phyloP scores from a whole-genome alignment of 92 coral and sea anemone species.

The Meandrina meandrites region DNA sequence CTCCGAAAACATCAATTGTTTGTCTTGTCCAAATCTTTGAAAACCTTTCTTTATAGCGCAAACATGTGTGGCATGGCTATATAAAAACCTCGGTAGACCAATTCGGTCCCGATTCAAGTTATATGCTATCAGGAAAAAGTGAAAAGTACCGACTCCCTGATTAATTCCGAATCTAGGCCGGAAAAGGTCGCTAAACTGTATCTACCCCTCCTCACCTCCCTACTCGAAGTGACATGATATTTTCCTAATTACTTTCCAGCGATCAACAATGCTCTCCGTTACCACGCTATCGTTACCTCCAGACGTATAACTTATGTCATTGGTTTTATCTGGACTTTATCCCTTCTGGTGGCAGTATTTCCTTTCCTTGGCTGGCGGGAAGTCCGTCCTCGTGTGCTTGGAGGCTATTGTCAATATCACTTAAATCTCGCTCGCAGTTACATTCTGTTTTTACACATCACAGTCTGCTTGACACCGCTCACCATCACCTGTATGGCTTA shows the following conservation, averaged over 20 bases:
- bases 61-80: no score
- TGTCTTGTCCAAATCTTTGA: no score
- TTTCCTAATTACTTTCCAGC: conserved; percentile 44
- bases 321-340: conserved; percentile 66
- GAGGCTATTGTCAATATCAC: conserved; percentile 88
- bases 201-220: no score
- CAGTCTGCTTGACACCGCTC: conserved; percentile 75
- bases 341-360: conserved; percentile 63
- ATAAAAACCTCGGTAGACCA: no score
- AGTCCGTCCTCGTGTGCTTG: conserved; percentile 56
- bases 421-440: conserved; percentile 74
- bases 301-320: conserved; percentile 57
- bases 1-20: no score
- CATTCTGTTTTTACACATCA: conserved; percentile 72
- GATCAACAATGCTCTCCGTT: conserved; percentile 74
- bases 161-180: no score
- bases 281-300: conserved; percentile 70
- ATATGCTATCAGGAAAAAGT: no score
- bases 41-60: no score
- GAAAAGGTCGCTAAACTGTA: no score
- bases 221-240: no score
- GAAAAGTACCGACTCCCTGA: no score
- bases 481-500: conserved; percentile 78
- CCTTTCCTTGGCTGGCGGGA: conserved; percentile 88
- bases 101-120: no score